Conservation (phyloP, 2,113 vertebrate genomes). For the Pogona vitticeps region DNA sequence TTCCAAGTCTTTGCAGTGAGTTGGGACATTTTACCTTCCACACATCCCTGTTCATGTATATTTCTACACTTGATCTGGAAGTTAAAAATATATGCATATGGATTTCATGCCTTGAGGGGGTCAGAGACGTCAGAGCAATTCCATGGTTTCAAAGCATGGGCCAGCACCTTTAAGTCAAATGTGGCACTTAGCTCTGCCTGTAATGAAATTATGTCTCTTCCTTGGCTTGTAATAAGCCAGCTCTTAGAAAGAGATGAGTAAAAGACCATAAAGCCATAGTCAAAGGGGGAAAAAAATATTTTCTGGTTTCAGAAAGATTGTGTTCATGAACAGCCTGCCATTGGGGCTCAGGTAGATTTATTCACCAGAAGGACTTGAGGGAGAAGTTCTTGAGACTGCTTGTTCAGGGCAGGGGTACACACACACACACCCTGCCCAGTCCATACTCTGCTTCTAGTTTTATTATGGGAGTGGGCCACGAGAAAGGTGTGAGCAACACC, state of each 20-base stretch:
- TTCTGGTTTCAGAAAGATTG: neutral
- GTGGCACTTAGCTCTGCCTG: too few relatives aligned
- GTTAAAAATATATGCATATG: neutral
- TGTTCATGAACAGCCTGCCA: too few relatives aligned
- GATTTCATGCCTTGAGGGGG: neutral
- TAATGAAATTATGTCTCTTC: too few relatives aligned
- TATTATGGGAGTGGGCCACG: too few relatives aligned
- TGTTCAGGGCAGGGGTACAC: too few relatives aligned
- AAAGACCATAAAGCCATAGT: too few relatives aligned
- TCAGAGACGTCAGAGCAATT: neutral
- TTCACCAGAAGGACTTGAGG: too few relatives aligned
- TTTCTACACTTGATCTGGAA: neutral
- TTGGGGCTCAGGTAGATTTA: too few relatives aligned
- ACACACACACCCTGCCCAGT: too few relatives aligned
- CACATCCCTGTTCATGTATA: neutral
- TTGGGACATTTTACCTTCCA: neutral
- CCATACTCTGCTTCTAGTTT: too few relatives aligned
- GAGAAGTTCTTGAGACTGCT: too few relatives aligned
- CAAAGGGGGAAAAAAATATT: neutral
- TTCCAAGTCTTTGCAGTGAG: conserved; percentile 2
- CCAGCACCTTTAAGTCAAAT: neutral
- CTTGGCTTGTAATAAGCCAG: neutral
- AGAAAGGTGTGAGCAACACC: too few relatives aligned
- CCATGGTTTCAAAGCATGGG: neutral
- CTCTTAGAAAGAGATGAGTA: neutral